A percentile compares a stretch with the other conserved stretches of the same genome.
phyloP scores from a whole-genome alignment of 2,888 invertebrate genomes.

The Glaucopsyche alexis region DNA sequence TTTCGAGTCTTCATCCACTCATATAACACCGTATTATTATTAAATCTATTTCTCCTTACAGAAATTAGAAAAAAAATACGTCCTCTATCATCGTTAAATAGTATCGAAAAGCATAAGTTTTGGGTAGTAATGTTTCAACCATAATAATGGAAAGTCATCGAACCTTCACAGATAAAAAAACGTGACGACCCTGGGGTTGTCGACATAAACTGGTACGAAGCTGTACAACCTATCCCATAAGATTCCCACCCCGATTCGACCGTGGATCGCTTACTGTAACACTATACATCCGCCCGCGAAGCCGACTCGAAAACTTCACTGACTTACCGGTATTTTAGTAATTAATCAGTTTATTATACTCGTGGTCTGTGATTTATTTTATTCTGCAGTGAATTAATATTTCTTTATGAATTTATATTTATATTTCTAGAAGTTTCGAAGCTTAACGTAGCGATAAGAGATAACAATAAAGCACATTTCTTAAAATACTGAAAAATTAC shows the following conservation, averaged over 20 bases:
- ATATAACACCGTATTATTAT: too few relatives aligned
- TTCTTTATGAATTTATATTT: too few relatives aligned
- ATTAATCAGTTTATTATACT: not conserved
- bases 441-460: too few relatives aligned
- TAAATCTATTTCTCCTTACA: too few relatives aligned
- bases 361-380: not conserved
- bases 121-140: too few relatives aligned
- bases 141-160: not conserved
- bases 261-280: not conserved
- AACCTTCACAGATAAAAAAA: constrained; percentile 10
- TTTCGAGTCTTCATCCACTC: too few relatives aligned
- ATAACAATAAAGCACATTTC: too few relatives aligned
- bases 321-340: not conserved
- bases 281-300: constrained; percentile 11
- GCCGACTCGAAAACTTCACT: not conserved
- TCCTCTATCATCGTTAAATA: too few relatives aligned
- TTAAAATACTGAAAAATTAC: too few relatives aligned
- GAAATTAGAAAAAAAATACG: too few relatives aligned
- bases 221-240: constrained; percentile 8
- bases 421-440: not conserved
- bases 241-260: constrained; percentile 1
- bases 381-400: not conserved
- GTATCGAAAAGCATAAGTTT: too few relatives aligned
- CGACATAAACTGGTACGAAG: constrained; percentile 5
- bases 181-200: not conserved